These are phyloP conservation scores for Dendroctonus ponderosae DNA, from an alignment of 1,140 invertebrate genomes.

Conservation along the genomic window DNA sequence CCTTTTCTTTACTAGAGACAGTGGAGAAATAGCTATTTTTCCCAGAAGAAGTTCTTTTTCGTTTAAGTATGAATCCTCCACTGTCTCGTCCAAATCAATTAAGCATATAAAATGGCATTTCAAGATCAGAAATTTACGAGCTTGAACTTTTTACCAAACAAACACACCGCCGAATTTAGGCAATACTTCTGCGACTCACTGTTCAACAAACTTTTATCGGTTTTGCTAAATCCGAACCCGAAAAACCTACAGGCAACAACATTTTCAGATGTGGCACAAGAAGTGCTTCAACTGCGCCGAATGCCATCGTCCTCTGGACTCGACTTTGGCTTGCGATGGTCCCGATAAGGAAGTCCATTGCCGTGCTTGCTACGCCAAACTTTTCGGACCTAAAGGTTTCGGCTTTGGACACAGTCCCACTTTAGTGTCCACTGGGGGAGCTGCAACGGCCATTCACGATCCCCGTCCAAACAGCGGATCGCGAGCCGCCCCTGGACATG, in stretches of 20 bases:
- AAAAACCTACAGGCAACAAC: not conserved
- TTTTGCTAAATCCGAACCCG: not conserved
- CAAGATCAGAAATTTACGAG: too few relatives aligned
- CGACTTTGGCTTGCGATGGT: constrained; percentile 84
- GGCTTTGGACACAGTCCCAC: constrained; percentile 85
- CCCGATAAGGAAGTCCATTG: constrained; percentile 88
- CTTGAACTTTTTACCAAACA: too few relatives aligned
- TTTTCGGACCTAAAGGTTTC: constrained; percentile 88
- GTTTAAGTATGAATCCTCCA: too few relatives aligned
- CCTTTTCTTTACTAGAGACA: too few relatives aligned
- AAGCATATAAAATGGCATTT: too few relatives aligned
- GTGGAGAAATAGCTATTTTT: too few relatives aligned
- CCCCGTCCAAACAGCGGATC: constrained; percentile 57
- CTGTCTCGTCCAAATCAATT: too few relatives aligned
- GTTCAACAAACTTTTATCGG: not conserved
- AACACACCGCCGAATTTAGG: too few relatives aligned
- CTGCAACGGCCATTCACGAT: constrained; percentile 65
- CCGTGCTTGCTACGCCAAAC: constrained; percentile 83
- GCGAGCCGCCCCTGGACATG: constrained; percentile 65
- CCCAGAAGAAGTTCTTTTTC: too few relatives aligned
- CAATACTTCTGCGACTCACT: not conserved
- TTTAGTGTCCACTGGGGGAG: constrained; percentile 72
- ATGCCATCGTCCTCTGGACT: constrained; percentile 93
- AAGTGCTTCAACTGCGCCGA: constrained; percentile 89
- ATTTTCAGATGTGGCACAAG: constrained; percentile 85